A percentile compares a stretch with the other conserved stretches of the same genome.
phyloP scores from a whole-genome alignment of 2,888 invertebrate genomes.

The Lepidonotus clava region DNA sequence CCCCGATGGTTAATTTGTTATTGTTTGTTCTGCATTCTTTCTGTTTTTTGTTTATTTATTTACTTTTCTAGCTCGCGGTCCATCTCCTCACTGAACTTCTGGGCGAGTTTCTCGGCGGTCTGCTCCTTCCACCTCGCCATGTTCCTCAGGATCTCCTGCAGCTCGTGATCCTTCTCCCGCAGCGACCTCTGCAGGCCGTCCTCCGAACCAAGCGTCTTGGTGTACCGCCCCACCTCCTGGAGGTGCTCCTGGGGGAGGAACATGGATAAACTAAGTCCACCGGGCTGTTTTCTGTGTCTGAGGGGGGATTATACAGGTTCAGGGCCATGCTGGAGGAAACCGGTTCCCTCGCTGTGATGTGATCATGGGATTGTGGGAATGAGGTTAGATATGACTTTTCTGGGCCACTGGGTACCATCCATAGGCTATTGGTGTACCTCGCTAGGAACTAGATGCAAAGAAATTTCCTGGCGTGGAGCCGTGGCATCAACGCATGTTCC shows the following conservation, averaged over 20 bases:
- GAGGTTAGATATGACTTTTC: too few relatives aligned
- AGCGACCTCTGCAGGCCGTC: slow-evolving; percentile 63
- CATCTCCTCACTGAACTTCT: slow-evolving; percentile 69
- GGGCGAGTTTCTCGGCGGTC: slow-evolving; percentile 67
- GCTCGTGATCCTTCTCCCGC: slow-evolving; percentile 68
- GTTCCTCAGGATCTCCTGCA: slow-evolving; percentile 67
- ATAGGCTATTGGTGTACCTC: too few relatives aligned
- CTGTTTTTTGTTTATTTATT: not conserved
- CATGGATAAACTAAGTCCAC: slow-evolving; percentile 21
- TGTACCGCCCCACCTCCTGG: slow-evolving; percentile 64
- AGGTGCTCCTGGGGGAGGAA: slow-evolving; percentile 65
- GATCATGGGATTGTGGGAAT: too few relatives aligned
- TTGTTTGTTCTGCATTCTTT: too few relatives aligned
- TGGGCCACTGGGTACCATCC: too few relatives aligned
- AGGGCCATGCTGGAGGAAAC: not conserved
- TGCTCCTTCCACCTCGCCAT: slow-evolving; percentile 68
- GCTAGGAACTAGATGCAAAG: too few relatives aligned
- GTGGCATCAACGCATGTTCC: too few relatives aligned
- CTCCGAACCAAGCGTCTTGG: slow-evolving; percentile 63
- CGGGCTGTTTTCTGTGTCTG: too few relatives aligned
- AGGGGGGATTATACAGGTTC: not conserved
- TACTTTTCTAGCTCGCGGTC: slow-evolving; percentile 70
- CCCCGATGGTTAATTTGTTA: too few relatives aligned
- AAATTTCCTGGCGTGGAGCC: too few relatives aligned
- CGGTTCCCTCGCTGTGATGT: too few relatives aligned